Base-by-base conservation (phyloP, 1,140 invertebrate species). In the Eupeodes corollae region DNA sequence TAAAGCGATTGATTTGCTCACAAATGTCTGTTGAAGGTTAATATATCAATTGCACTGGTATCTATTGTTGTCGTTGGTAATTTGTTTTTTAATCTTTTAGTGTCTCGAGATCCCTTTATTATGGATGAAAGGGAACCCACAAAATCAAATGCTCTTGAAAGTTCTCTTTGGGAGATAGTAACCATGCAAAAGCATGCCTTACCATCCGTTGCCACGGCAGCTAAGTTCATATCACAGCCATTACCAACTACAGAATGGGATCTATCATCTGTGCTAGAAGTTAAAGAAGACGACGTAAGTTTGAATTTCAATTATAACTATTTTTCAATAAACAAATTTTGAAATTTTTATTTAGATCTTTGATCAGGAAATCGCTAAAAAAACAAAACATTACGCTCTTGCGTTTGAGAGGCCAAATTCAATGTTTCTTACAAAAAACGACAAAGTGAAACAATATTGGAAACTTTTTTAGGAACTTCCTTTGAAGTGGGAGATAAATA, bases 131-230 rank as follows among this genome's bases (percentile, higher is more conserved):
- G 73, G 5, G 83, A 92, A 73, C 87, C 89, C 2, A 56, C 74
- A 0, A 78, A 84, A 51, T 84, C 85, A 16, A 77, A 79, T 50
- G 93, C 92, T 1, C 69, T 91, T 2, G 78, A 86, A 16, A 93
- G 89, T 58, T 92, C 84, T 33, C 73, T 98, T 18, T 98, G 93
- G 92, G 93, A 98, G 73, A 74, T 95, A 18, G 76, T 82, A 44
- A 74, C 78, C 10, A 61, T 91, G 30, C 83, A 88, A 57, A 70
- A 74, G 52, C 88, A 91, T 66, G 75, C 80, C n/a, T 59, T 90
- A 51, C 84, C 85, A n/a, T 58, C 63, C 15, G 74, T 89, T 6
- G 76, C 80, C 5, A 76, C 73, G 41, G 75, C 78, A 0, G 84
- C 86, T 0, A 75, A 74, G 50, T 85, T 86, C 52, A 82, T 91